phyloP scores from a whole-genome alignment of 2,797 vertebrate genomes.

The Diplodus sargus region DNA sequence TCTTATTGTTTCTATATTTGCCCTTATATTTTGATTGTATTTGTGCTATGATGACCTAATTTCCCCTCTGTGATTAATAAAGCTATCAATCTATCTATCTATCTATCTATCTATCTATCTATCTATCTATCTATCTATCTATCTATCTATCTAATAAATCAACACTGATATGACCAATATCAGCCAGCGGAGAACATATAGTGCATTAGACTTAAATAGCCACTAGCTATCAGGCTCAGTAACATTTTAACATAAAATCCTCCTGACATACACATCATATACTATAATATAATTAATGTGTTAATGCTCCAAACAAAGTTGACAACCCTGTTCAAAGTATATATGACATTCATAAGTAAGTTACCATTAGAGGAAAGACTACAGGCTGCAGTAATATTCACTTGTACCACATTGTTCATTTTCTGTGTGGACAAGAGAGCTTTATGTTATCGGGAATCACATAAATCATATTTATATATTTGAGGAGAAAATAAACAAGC shows the following conservation, averaged over 20 bases:
- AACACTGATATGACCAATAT: conserved; percentile 20
- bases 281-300: too few relatives aligned
- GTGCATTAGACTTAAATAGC: not conserved
- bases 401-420: not conserved
- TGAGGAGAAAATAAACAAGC: not conserved
- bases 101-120: too few relatives aligned
- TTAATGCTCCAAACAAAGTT: not conserved
- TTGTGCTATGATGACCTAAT: too few relatives aligned
- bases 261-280: too few relatives aligned
- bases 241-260: conserved; percentile 19
- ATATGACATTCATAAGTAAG: not conserved
- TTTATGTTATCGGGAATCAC: not conserved
- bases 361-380: not conserved
- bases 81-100: too few relatives aligned
- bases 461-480: not conserved
- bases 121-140: too few relatives aligned
- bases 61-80: too few relatives aligned
- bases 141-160: conserved; percentile 36
- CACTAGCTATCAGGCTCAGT: not conserved
- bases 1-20: too few relatives aligned
- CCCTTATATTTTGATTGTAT: too few relatives aligned
- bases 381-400: not conserved
- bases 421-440: not conserved
- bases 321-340: not conserved
- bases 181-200: not conserved